Conservation (phyloP, 1,140 invertebrate species). For the Ceratina australensis region DNA sequence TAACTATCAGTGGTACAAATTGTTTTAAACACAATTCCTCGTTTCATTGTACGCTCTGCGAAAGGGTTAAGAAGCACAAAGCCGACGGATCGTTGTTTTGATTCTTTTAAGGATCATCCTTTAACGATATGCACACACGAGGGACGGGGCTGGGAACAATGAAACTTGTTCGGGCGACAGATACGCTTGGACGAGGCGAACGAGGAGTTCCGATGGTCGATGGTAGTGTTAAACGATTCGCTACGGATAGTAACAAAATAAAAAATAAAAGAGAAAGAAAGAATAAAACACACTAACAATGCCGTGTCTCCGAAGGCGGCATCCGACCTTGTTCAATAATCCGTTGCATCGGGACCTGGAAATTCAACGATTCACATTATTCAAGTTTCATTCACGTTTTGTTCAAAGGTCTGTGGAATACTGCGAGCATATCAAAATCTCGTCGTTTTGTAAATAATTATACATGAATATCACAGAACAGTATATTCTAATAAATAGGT, state of each 20-base stretch:
- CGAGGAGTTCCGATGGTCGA: not conserved
- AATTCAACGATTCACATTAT: conserved; percentile 50
- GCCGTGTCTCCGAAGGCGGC: conserved; percentile 46
- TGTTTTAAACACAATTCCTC: too few species aligned
- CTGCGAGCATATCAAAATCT: conserved; percentile 14
- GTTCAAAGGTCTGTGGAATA: too few species aligned
- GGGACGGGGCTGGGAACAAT: not conserved
- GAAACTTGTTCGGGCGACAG: conserved; percentile 3
- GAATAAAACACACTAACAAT: conserved; percentile 62
- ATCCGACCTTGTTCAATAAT: conserved; percentile 63
- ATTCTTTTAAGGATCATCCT: not conserved
- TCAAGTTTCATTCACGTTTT: not conserved
- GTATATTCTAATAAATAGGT: too few species aligned
- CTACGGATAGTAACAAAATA: conserved; percentile 23
- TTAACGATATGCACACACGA: conserved; percentile 8
- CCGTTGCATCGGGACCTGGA: conserved; percentile 72
- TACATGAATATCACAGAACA: too few species aligned
- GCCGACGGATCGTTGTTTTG: not conserved
- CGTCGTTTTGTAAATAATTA: too few species aligned
- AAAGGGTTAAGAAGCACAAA: too few species aligned
- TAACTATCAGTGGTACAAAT: too few species aligned
- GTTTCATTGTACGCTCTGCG: too few species aligned
- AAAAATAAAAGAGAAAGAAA: conserved; percentile 53
- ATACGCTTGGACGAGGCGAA: not conserved
- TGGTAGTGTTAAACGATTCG: conserved; percentile 24